Conservation (phyloP, 2,797 vertebrate species). For the Pseudochirops corinnae region DNA sequence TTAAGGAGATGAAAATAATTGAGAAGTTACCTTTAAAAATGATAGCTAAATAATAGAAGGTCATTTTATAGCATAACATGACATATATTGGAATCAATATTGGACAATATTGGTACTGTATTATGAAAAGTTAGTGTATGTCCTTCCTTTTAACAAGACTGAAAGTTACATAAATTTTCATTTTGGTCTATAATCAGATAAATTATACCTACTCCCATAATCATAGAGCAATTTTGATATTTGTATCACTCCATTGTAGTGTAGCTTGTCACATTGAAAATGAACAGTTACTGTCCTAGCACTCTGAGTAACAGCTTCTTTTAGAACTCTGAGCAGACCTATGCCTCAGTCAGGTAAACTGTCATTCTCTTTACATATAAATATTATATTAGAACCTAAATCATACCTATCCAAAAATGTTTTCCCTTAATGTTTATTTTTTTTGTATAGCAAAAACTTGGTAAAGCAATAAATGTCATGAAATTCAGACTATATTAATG, state of each 20-base stretch:
- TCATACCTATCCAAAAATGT: background rate
- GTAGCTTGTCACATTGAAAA: background rate
- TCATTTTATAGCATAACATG: conserved; percentile 46
- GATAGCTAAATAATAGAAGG: conserved; percentile 54
- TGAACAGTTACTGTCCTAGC: background rate
- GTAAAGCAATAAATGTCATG: background rate
- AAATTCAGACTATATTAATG: background rate
- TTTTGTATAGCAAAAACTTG: background rate
- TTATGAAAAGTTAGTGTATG: background rate
- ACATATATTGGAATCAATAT: conserved; percentile 48
- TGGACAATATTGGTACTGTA: background rate
- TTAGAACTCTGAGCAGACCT: background rate
- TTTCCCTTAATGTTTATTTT: background rate
- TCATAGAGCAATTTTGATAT: background rate
- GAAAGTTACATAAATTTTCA: background rate
- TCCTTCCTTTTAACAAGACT: background rate
- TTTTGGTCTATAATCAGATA: background rate
- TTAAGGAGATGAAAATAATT: conserved; percentile 29
- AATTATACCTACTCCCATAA: background rate
- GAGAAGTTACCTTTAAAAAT: conserved; percentile 29
- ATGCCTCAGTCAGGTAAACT: background rate
- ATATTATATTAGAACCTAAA: background rate
- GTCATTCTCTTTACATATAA: background rate
- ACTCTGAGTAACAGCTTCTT: background rate
- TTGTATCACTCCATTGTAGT: background rate